phyloP scores from a whole-genome alignment of 2,888 invertebrate species.

The Drosophila buzzatii region DNA sequence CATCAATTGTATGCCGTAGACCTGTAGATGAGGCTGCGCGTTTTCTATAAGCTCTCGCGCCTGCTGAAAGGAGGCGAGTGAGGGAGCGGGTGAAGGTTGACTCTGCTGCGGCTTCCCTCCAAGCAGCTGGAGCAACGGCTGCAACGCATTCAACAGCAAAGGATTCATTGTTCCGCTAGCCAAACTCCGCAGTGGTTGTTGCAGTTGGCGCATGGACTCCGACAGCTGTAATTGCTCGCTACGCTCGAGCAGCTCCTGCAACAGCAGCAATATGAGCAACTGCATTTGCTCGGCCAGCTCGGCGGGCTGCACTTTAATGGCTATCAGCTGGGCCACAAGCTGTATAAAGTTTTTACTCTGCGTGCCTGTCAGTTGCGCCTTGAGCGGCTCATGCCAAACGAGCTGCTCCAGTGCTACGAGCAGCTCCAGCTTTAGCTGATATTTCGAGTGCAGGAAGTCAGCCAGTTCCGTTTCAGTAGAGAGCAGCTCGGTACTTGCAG shows the following conservation, averaged over 20 bases:
- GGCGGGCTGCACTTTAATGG: not conserved
- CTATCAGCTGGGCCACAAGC: slow-evolving; percentile 70
- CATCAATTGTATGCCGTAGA: slow-evolving; percentile 83
- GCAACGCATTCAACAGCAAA: slow-evolving; percentile 64
- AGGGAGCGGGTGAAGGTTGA: not conserved
- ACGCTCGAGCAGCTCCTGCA: slow-evolving; percentile 78
- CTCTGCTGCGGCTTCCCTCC: slow-evolving; percentile 41
- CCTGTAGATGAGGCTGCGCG: slow-evolving; percentile 81
- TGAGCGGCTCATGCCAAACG: slow-evolving; percentile 79
- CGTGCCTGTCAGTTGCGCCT: slow-evolving; percentile 72
- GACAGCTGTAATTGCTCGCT: slow-evolving; percentile 39
- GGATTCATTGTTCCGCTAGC: slow-evolving; percentile 45
- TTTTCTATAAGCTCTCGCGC: slow-evolving; percentile 81
- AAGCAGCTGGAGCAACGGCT: slow-evolving; percentile 52
- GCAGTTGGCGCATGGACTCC: slow-evolving; percentile 36
- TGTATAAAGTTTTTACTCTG: slow-evolving; percentile 77
- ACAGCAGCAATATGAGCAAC: slow-evolving; percentile 71
- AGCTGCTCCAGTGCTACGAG: slow-evolving; percentile 80
- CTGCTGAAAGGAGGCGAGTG: slow-evolving; percentile 44
- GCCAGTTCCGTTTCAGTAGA: slow-evolving; percentile 76
- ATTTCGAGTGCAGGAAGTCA: slow-evolving; percentile 72
- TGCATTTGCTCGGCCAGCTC: slow-evolving; percentile 65
- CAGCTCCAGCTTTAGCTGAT: slow-evolving; percentile 76
- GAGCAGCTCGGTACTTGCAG: slow-evolving; percentile 64
- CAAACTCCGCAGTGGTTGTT: slow-evolving; percentile 49